Base-by-base conservation (phyloP, 2,888 invertebrate genomes). In the Pterostichus madidus region DNA sequence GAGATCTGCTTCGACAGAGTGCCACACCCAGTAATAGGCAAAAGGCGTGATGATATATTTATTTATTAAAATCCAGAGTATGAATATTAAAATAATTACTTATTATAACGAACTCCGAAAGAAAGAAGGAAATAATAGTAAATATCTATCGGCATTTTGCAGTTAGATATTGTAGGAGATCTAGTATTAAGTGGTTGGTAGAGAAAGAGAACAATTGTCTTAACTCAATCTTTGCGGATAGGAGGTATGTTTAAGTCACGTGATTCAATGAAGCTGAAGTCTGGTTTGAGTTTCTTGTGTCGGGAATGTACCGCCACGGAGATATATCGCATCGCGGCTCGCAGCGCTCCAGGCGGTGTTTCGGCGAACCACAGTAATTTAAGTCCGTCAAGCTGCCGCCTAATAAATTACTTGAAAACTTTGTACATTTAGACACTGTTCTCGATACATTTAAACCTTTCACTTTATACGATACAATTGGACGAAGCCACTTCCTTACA, bases 331-430 rank as follows among this genome's bases (percentile, higher is more conserved):
- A 53, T 11, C 32, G 32, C 11, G 35, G n/a, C 76, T 73, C 6
- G 46, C 31, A 79, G 32, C 32, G 64, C 32, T 64, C 44, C 79
- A 44, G 44, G 64, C 75, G 75, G 49, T 75, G 75, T 64, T 61
- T 44, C 61, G 64, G 61, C 64, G 49, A 61, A 59, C 79, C 64
- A 64, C 64, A 79, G 24, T 64, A 61, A 61, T 64, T 79, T 49
- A 79, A 79, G 64, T 79, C 79, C 49, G 79, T 79, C 79, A 79
- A 64, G 79, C 44, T 32, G 79, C 24, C 64, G 61, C 79, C 31
- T 79, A 79, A 79, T 79, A 79, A 79, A 79, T 79, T 79, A 79
- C 64, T 32, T 59, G 49, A 79, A 64, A 79, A 79, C 46, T 79
- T 79, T 79, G 5, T 31, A 49, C 61, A 64, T 79, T 79, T 46